Conservation (phyloP, 2,888 invertebrate genomes). For the Cynaeus angustus region DNA sequence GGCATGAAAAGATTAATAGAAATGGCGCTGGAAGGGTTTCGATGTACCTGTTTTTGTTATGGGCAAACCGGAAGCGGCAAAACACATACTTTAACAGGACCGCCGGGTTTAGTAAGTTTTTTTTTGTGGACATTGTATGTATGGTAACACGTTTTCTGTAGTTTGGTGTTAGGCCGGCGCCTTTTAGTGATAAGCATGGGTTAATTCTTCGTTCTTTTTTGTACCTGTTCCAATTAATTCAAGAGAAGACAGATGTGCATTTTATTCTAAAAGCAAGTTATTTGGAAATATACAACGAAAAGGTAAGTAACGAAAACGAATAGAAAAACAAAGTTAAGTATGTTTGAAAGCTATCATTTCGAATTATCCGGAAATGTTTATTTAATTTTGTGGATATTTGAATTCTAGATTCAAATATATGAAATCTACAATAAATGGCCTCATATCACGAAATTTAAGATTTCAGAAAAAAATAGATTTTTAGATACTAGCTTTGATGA, state of each 20-base stretch:
- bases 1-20: conserved; percentile 93
- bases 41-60: conserved; percentile 95
- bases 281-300: conserved; percentile 97
- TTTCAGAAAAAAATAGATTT: no score
- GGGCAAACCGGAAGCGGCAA: conserved; percentile 98
- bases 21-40: conserved; percentile 96
- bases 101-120: conserved; percentile 82
- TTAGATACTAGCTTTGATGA: no score
- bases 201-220: conserved; percentile 93
- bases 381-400: no score
- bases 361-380: no score
- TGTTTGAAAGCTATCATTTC: no score
- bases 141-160: conserved; percentile 55
- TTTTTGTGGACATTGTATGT: conserved; percentile 31
- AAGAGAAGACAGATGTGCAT: conserved; percentile 83
- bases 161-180: conserved; percentile 67
- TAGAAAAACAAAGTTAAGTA: no score
- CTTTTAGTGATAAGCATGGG: conserved; percentile 84
- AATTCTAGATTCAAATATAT: no score
- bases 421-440: no score
- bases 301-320: no score
- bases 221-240: conserved; percentile 89
- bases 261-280: conserved; percentile 94
- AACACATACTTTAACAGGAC: conserved; percentile 95
- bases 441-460: no score